These are phyloP conservation scores for Ptilorrhoa leucosticta DNA, from an alignment of 2,113 vertebrate genomes.

Conservation along the genomic window DNA sequence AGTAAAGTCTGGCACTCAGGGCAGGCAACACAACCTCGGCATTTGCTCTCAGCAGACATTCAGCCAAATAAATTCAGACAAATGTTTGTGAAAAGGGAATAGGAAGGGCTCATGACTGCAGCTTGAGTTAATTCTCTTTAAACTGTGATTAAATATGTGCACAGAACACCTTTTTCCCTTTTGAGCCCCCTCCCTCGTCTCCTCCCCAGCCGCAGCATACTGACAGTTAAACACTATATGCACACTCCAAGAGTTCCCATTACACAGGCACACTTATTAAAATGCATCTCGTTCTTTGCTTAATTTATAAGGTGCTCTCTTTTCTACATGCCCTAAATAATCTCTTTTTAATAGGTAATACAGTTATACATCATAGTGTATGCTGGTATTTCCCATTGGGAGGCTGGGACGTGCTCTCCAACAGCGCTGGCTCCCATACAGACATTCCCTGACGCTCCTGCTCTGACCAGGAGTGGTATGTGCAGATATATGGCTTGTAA, in stretches of 20 bases:
- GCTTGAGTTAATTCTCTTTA: not conserved
- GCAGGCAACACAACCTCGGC: not conserved
- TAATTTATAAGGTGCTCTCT: not conserved
- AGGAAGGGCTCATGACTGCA: not conserved
- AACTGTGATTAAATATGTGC: not conserved
- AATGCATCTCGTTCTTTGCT: not conserved
- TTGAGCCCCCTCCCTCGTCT: not conserved
- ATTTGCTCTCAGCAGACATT: not conserved
- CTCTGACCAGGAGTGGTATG: not conserved
- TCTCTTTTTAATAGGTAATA: not conserved
- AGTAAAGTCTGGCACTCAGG: not conserved
- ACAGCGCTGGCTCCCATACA: not conserved
- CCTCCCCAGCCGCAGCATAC: not conserved
- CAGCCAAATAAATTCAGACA: not conserved
- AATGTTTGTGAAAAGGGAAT: not conserved
- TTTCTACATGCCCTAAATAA: constrained; percentile 11
- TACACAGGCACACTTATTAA: not conserved
- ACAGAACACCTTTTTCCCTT: not conserved
- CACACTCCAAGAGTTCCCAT: not conserved
- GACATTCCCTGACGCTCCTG: not conserved
- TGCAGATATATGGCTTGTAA: not conserved
- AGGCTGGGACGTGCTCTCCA: not conserved
- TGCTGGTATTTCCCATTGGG: not conserved
- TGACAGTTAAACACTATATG: not conserved
- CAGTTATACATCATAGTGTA: not conserved